Conservation (phyloP, 2,888 invertebrate genomes). For the Spodoptera picta region DNA sequence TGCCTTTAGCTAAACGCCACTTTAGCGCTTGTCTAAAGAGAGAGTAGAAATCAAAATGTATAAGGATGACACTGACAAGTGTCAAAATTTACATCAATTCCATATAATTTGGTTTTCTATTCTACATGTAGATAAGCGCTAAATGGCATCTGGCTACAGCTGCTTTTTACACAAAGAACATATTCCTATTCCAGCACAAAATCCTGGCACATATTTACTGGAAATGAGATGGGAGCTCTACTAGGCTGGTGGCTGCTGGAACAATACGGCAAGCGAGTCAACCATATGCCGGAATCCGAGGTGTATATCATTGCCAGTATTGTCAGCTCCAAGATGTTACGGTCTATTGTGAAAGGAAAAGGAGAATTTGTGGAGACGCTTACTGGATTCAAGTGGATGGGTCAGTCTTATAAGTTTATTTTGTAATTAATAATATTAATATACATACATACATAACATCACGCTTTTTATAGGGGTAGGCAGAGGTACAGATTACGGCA, state of each 20-base stretch:
- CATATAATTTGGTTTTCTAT: no score
- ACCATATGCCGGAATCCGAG: slow-evolving; percentile 82
- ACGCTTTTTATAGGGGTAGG: no score
- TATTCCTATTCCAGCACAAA: slow-evolving; percentile 61
- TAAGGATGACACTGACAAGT: no score
- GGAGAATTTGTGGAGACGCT: slow-evolving; percentile 95
- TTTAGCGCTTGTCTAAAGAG: no score
- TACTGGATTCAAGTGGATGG: slow-evolving; percentile 99
- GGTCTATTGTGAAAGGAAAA: slow-evolving; percentile 93
- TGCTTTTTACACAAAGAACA: not conserved
- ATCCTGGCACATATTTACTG: slow-evolving; percentile 96
- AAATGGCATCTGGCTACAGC: no score
- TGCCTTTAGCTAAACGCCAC: no score
- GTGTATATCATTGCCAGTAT: slow-evolving; percentile 97
- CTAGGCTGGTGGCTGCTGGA: slow-evolving; percentile 97
- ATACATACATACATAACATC: no score
- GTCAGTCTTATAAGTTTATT: slow-evolving; percentile 71
- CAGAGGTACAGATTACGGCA: no score
- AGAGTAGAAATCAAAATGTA: no score
- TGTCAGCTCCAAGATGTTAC: slow-evolving; percentile 98
- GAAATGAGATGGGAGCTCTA: slow-evolving; percentile 98
- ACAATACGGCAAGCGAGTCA: slow-evolving; percentile 83
- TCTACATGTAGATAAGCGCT: no score
- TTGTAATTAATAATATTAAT: no score
- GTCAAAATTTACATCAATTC: no score